These are phyloP conservation scores for Thrips palmi DNA, from an alignment of 1,140 invertebrate genomes.

Conservation along the genomic window DNA sequence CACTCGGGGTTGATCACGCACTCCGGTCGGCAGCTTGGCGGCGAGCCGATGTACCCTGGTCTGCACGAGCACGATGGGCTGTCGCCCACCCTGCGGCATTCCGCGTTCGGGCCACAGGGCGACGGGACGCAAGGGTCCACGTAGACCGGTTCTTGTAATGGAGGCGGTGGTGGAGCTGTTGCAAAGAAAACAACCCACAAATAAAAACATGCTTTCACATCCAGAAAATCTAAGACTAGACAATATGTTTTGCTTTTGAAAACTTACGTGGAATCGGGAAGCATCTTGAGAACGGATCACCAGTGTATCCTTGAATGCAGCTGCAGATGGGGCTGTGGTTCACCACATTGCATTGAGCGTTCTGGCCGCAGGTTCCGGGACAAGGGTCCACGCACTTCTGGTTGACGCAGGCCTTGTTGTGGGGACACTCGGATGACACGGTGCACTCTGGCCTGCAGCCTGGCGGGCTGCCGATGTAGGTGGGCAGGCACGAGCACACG, in stretches of 20 bases:
- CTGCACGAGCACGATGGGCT: conserved; percentile 37
- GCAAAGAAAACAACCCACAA: too few species aligned
- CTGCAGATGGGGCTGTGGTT: conserved; percentile 37
- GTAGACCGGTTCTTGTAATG: conserved; percentile 12
- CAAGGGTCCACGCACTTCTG: conserved; percentile 34
- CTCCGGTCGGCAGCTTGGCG: conserved; percentile 49
- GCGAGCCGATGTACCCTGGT: conserved; percentile 39
- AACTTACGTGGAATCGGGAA: conserved; percentile 25
- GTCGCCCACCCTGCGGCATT: conserved; percentile 31
- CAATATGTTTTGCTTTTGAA: conserved; percentile 1
- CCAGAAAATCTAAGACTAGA: conserved; percentile 11
- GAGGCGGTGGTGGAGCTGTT: conserved; percentile 19
- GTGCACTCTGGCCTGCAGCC: conserved; percentile 30
- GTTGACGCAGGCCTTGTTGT: conserved; percentile 27
- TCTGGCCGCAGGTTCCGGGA: conserved; percentile 26
- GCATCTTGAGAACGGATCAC: conserved; percentile 36
- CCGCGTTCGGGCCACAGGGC: conserved; percentile 31
- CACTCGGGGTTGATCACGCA: conserved; percentile 45
- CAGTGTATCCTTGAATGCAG: conserved; percentile 28
- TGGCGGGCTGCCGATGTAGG: conserved; percentile 30
- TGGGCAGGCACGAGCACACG: conserved; percentile 29
- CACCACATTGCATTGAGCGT: conserved; percentile 30
- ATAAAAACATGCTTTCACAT: conserved; percentile 12
- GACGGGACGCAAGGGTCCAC: conserved; percentile 25
- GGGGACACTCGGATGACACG: conserved; percentile 27